Evolutionary conservation across 2,797 vertebrate genomes (phyloP), one percentile per base, ranked within the genome.

Genomic region (Sebastes dallii): DNA sequence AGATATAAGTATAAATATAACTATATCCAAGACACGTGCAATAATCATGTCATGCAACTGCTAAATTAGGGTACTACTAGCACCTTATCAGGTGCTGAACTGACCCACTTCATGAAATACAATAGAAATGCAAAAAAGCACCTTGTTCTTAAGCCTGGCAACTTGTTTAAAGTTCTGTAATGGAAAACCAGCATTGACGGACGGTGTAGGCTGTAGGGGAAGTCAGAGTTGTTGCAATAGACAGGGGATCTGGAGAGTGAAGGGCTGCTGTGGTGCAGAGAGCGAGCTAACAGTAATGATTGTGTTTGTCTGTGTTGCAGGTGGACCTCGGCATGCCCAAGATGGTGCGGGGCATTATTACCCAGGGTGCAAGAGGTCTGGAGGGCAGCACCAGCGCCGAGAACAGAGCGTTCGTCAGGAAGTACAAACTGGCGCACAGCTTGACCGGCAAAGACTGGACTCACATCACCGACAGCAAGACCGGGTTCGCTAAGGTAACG

Each of bases 401-500:
- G 87, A 97, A 97, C 88, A 95, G 97, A 67, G 98, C 98, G 0
- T 99, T 99, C 1, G 99, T 99, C 77, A 96, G 98, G 89, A 99
- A 98, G 89, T 99, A 99, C 94, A 98, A 97, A 83, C 95, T 99
- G 83, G 95, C 98, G 0, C 96, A 99, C 94, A 99, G 99, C 94
- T 92, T 97, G 88, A 97, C 96, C 0, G 96, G 97, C 88, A 97
- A 97, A 89, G 97, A 99, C 75, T 99, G 98, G 98, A 97, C 95
- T 11, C 96, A 95, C 82, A 95, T 99, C 88, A 95, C 93, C 16
- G 99, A 99, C 91, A 93, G 95, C 80, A 98, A 96, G 94, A 98
- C 97, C 0, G 95, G 96, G 74, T 96, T 97, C 64, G 94, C 97
- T 24, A 99, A 99, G 97, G 98, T 99, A 95, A 87, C 67, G 36